These are phyloP conservation scores for Ditula angustiorana DNA, from an alignment of 2,888 invertebrate genomes.

Conservation along the genomic window DNA sequence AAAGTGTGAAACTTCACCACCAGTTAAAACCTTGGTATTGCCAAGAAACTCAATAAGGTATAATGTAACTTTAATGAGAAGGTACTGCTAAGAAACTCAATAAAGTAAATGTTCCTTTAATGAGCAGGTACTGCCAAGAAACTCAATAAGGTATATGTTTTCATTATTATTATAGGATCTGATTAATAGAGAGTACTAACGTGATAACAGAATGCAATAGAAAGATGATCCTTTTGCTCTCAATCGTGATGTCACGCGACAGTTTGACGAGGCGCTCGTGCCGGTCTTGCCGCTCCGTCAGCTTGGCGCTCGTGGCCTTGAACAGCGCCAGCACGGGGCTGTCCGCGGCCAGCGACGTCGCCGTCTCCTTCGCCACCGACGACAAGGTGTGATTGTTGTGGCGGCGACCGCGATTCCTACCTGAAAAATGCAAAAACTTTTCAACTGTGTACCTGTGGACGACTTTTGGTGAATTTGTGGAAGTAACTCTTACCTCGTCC, in stretches of 20 bases:
- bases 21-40: too few species aligned
- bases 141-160: too few species aligned
- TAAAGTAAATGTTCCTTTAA: too few species aligned
- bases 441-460: neutral
- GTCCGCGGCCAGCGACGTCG: conserved; percentile 62
- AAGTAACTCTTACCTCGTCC: conserved; percentile 55
- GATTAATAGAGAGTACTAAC: too few species aligned
- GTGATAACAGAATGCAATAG: conserved; percentile 89
- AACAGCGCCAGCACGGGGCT: conserved; percentile 87
- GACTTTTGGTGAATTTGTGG: neutral
- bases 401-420: conserved; percentile 58
- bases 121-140: too few species aligned
- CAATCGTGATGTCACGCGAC: conserved; percentile 94
- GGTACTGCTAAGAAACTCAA: too few species aligned
- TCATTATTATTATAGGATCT: too few species aligned
- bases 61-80: too few species aligned
- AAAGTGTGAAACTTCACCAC: too few species aligned
- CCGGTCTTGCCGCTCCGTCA: conserved; percentile 93
- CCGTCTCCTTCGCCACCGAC: conserved; percentile 64
- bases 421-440: conserved; percentile 45
- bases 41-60: too few species aligned
- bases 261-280: conserved; percentile 93
- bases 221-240: conserved; percentile 96
- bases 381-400: conserved; percentile 59
- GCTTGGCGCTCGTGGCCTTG: conserved; percentile 85